Evolutionary conservation across 2,888 invertebrate species (phyloP).

Genomic region (Macrosiphum euphorbiae): DNA sequence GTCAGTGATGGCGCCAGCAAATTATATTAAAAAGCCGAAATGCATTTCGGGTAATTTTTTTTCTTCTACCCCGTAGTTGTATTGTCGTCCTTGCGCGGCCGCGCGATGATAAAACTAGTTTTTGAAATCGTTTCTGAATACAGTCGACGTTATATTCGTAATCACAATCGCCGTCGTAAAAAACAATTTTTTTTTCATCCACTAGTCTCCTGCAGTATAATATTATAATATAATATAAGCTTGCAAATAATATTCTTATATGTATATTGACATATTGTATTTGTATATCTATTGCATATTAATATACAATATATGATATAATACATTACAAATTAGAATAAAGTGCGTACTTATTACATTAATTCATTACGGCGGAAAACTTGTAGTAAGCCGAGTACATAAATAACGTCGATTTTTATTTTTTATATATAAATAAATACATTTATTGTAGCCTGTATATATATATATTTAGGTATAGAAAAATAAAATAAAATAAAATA

Average conservation of each 20-base stretch:
- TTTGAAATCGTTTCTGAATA: background rate
- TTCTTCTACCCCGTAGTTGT: background rate
- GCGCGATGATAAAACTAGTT: slow-evolving; percentile 38
- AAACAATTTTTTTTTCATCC: background rate
- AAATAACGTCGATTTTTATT: background rate
- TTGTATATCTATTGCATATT: too few species aligned
- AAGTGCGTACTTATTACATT: background rate
- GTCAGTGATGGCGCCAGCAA: background rate
- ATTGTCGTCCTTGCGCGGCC: background rate
- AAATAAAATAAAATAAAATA: background rate
- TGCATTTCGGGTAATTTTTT: slow-evolving; percentile 31
- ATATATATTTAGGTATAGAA: background rate
- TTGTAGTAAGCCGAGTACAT: background rate
- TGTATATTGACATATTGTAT: background rate
- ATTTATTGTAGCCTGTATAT: background rate
- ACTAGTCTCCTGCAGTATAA: background rate
- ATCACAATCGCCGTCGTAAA: background rate
- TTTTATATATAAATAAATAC: background rate
- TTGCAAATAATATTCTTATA: background rate
- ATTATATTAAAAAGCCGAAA: background rate
- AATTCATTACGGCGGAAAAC: background rate
- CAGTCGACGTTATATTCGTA: background rate
- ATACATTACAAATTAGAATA: background rate
- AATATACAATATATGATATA: background rate
- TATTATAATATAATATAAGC: background rate